These are phyloP conservation scores for Morinoia aosen DNA, from an alignment of 2,888 invertebrate species.

Conservation along the genomic window DNA sequence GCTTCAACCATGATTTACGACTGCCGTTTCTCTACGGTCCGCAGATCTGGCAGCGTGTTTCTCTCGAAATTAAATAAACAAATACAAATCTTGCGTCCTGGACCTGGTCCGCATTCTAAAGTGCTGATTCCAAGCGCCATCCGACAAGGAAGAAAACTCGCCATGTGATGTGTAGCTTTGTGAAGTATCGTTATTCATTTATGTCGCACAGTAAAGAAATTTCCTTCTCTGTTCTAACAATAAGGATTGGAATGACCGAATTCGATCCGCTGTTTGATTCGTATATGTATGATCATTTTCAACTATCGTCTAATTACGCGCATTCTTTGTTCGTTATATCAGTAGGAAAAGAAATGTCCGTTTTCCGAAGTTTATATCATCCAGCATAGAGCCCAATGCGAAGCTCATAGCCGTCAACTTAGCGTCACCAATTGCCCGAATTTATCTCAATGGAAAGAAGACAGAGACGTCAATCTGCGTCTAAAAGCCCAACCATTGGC, in stretches of 20 bases:
- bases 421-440: background rate
- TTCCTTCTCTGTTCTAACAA: background rate
- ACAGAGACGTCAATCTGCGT: background rate
- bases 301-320: background rate
- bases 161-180: background rate
- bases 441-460: background rate
- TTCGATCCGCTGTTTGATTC: background rate
- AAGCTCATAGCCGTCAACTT: background rate
- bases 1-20: slow-evolving; percentile 29
- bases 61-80: slow-evolving; percentile 40
- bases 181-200: background rate
- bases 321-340: background rate
- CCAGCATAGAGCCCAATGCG: background rate
- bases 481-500: slow-evolving; percentile 29
- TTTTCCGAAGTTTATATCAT: background rate
- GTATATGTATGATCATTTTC: background rate
- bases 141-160: background rate
- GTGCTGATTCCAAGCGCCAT: background rate
- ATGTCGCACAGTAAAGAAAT: background rate
- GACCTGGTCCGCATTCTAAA: slow-evolving; percentile 18
- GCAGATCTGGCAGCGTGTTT: slow-evolving; percentile 9
- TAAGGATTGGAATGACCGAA: background rate
- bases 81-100: slow-evolving; percentile 32
- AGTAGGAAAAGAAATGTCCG: background rate
- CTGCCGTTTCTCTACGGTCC: slow-evolving; percentile 1